Percentiles rank a stretch among this genome's conserved stretches.
phyloP scores from a whole-genome alignment of 1,140 invertebrate species.

The Drosophila serrata region DNA sequence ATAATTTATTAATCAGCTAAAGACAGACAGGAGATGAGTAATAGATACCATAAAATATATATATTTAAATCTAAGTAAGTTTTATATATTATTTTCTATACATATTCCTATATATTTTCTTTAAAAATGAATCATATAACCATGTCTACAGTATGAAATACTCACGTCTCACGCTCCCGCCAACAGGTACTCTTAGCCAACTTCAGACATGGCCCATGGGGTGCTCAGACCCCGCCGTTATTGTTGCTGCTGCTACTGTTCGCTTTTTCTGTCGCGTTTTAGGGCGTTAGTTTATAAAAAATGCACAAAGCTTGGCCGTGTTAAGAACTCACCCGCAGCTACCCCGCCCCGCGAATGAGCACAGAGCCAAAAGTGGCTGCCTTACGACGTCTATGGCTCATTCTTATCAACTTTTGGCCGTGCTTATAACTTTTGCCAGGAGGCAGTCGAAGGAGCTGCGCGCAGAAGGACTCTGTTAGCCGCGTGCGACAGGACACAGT shows the following conservation, averaged over 20 bases:
- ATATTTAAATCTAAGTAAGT: not conserved
- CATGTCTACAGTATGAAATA: not conserved
- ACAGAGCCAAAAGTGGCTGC: slow-evolving; percentile 68
- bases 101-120: not conserved
- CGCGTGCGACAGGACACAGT: slow-evolving; percentile 68
- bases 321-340: slow-evolving; percentile 67
- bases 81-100: not conserved
- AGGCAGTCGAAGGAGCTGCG: slow-evolving; percentile 10
- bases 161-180: slow-evolving; percentile 20
- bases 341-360: not conserved
- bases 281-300: slow-evolving; percentile 78
- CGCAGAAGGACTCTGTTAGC: slow-evolving; percentile 61
- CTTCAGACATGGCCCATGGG: slow-evolving; percentile 41
- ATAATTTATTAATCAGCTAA: slow-evolving; percentile 4
- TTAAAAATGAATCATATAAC: not conserved
- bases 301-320: slow-evolving; percentile 76
- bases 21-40: not conserved
- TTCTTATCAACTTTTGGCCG: slow-evolving; percentile 81
- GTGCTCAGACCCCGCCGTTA: slow-evolving; percentile 34
- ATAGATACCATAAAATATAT: not conserved
- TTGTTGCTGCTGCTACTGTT: slow-evolving; percentile 27
- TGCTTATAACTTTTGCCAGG: slow-evolving; percentile 77
- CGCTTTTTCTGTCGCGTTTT: slow-evolving; percentile 47
- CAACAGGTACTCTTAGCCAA: slow-evolving; percentile 6
- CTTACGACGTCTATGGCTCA: slow-evolving; percentile 81